A percentile compares a stretch with the other conserved stretches of the same genome.
phyloP scores from a whole-genome alignment of 2,113 vertebrate species.

The Hystrix brachyura region DNA sequence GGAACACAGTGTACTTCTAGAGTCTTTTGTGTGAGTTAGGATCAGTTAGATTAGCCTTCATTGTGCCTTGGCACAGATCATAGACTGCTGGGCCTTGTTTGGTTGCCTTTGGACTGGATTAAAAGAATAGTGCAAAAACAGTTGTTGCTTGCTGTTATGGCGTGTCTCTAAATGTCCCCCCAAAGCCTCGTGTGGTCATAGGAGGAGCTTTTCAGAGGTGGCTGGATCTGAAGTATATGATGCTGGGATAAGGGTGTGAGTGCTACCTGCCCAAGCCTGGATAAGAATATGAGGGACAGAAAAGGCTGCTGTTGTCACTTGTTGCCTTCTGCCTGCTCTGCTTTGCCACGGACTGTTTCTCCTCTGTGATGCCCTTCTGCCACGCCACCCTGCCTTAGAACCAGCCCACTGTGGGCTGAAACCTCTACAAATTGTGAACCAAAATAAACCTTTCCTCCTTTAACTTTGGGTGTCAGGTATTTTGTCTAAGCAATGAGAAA shows the following conservation, averaged over 20 bases:
- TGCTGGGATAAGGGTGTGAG: neutral
- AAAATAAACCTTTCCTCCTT: neutral
- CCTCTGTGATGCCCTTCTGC: neutral
- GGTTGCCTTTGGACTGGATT: neutral
- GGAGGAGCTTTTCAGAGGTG: neutral
- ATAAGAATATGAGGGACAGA: neutral
- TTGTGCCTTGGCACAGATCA: too few species aligned
- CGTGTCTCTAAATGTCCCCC: neutral
- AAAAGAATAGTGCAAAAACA: constrained; percentile 4
- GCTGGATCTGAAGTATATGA: neutral
- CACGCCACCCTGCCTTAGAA: neutral
- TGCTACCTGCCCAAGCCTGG: neutral
- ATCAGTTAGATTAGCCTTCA: neutral
- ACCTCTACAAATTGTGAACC: neutral
- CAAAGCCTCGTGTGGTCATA: neutral
- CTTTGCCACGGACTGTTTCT: neutral
- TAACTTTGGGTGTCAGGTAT: neutral
- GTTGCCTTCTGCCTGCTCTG: neutral
- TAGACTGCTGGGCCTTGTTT: neutral
- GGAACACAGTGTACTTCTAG: neutral
- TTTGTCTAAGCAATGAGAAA: neutral
- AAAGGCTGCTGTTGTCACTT: neutral
- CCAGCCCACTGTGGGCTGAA: neutral
- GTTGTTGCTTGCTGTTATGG: neutral
- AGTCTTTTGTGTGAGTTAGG: neutral